These are phyloP conservation scores for Sycophaga agraensis DNA, from an alignment of 1,140 invertebrate species.

Conservation along the genomic window DNA sequence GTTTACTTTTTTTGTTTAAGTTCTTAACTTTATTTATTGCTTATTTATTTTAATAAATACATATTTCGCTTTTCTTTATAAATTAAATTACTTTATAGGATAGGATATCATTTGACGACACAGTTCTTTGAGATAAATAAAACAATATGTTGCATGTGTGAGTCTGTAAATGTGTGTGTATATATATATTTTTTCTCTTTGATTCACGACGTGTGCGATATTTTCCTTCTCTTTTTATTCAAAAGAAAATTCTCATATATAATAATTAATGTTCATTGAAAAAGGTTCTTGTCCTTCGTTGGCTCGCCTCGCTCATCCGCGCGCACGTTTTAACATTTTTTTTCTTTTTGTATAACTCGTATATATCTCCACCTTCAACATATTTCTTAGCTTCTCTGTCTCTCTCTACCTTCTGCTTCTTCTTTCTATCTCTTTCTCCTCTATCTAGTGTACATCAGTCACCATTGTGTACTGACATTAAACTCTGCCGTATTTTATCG, in stretches of 20 bases:
- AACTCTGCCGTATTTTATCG: constrained; percentile 7
- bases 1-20: constrained; percentile 31
- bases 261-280: constrained; percentile 12
- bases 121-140: constrained; percentile 37
- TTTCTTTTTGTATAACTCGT: constrained; percentile 4
- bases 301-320: constrained; percentile 35
- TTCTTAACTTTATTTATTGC: constrained; percentile 56
- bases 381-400: constrained; percentile 35
- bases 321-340: constrained; percentile 16
- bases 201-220: constrained; percentile 2
- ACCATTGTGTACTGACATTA: constrained; percentile 37
- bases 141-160: constrained; percentile 23
- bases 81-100: constrained; percentile 58
- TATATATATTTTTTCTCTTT: constrained; percentile 12
- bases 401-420: constrained; percentile 35
- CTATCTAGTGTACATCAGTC: constrained; percentile 35
- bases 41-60: constrained; percentile 61
- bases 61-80: constrained; percentile 58
- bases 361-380: constrained; percentile 4
- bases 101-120: constrained; percentile 50
- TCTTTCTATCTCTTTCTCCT: constrained; percentile 37
- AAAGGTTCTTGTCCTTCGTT: constrained; percentile 19
- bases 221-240: constrained; percentile 11
- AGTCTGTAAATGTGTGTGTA: constrained; percentile 5
- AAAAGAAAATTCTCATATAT: constrained; percentile 7